These are phyloP conservation scores for Drosophila borealis DNA, from an alignment of 2,888 invertebrate genomes.

Conservation along the genomic window DNA sequence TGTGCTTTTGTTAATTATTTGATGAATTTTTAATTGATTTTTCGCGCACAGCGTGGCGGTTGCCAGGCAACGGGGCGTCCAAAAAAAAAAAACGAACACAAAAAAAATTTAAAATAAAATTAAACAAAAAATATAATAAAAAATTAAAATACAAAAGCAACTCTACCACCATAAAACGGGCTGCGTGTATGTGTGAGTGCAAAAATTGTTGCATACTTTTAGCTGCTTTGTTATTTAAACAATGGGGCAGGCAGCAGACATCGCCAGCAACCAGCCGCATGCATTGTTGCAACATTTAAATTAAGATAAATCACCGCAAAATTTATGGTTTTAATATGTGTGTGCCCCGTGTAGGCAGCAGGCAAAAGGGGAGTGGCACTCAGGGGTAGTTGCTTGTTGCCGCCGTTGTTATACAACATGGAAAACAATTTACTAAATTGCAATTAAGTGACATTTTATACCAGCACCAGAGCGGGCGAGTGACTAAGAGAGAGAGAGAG, in stretches of 20 bases:
- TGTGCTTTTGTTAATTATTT: slow-evolving; percentile 83
- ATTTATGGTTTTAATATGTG: slow-evolving; percentile 82
- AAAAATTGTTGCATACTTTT: slow-evolving; percentile 73
- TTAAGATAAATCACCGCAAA: slow-evolving; percentile 85
- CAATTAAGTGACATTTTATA: slow-evolving; percentile 83
- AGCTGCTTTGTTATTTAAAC: slow-evolving; percentile 77
- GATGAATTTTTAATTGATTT: slow-evolving; percentile 84
- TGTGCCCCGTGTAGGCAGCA: slow-evolving; percentile 17
- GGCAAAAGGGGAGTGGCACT: slow-evolving; percentile 3
- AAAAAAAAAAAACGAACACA: slow-evolving; percentile 16
- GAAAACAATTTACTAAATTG: slow-evolving; percentile 84
- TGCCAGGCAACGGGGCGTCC: slow-evolving; percentile 28
- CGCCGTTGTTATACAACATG: slow-evolving; percentile 77
- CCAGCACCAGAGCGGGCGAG: slow-evolving; percentile 21
- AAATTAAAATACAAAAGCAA: slow-evolving; percentile 45
- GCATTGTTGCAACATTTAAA: slow-evolving; percentile 84
- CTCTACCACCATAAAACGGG: slow-evolving; percentile 38
- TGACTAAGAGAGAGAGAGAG: too few relatives aligned
- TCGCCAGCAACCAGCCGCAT: slow-evolving; percentile 55
- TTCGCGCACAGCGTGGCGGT: slow-evolving; percentile 71
- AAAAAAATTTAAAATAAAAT: slow-evolving; percentile 15
- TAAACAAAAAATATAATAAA: slow-evolving; percentile 24
- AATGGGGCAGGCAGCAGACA: slow-evolving; percentile 59
- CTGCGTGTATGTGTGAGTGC: slow-evolving; percentile 19
- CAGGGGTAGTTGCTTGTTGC: slow-evolving; percentile 69